Evolutionary conservation across 2,113 vertebrate species (phyloP).

Genomic region (Cisticola juncidis): DNA sequence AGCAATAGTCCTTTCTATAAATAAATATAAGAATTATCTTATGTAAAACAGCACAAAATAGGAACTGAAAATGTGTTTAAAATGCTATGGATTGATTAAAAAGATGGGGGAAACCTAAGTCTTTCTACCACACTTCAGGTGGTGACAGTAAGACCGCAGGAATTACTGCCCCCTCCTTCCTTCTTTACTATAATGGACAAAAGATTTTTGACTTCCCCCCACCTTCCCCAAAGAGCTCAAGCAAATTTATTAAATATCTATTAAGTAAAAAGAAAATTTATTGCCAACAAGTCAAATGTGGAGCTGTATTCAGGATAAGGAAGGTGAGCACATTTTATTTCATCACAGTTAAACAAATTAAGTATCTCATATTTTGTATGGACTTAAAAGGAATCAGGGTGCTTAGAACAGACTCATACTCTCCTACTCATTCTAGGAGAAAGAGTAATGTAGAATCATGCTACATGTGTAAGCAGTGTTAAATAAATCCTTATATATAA

Average conservation of each 20-base stretch:
- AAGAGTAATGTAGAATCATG: background rate
- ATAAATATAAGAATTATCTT: background rate
- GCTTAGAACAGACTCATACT: background rate
- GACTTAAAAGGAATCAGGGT: background rate
- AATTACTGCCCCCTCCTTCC: background rate
- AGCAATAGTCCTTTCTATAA: background rate
- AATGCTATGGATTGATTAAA: background rate
- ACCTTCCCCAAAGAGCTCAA: background rate
- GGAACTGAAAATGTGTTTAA: background rate
- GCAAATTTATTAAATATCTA: background rate
- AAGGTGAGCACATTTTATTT: background rate
- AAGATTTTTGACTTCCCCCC: background rate
- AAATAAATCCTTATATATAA: background rate
- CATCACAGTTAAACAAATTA: background rate
- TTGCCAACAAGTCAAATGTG: background rate
- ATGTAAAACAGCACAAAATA: background rate
- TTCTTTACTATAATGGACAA: background rate
- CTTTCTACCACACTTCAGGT: background rate
- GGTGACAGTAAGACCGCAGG: background rate
- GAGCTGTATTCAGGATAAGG: background rate
- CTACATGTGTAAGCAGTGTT: background rate
- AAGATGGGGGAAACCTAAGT: background rate
- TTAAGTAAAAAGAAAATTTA: background rate
- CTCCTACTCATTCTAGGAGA: background rate
- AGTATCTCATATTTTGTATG: background rate